Evolutionary conservation across 2,888 invertebrate genomes (phyloP), one percentile per base, ranked within the genome.

Genomic region (Rapana venosa): DNA sequence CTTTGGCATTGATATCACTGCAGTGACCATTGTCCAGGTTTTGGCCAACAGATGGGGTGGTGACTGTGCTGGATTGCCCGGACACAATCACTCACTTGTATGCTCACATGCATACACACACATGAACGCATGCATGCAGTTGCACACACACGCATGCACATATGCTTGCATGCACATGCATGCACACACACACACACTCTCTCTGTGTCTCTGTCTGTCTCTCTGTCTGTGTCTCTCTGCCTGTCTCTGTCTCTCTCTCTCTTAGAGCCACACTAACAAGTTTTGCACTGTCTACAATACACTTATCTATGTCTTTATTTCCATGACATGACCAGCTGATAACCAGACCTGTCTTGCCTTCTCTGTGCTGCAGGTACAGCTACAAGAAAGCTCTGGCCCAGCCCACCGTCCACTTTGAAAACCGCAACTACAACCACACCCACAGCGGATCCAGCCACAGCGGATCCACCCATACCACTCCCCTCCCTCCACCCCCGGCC

Each of bases 301-400:
- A 47, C 2, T 5, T 5, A 47, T 5, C 47, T 47, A 47, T 47
- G 47, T 47, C 47, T 47, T 47, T 8, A 47, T 47, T 5, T 47
- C 47, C 2, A 47, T 47, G 47, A 47, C 2, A 47, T 47, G 4
- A 47, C 20, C 20, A 66, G 20, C 26, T 2, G 13, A 13, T 66
- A 26, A 66, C 26, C 20, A 66, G 1, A 66, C 66, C 66, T 20
- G 22, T 47, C 77, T 32, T 2, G 1, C 32, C 20, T 79, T 79
- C 4, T 79, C 26, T 26, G 22, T 36, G 56, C 92, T 92, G 87
- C 92, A 93, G 93, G 87, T 91, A 92, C 87, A 86, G 87, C 81
- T 92, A 92, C 77, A 93, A 92, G 85, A 91, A 90, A 6, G 56
- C 88, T 6, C 30, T 35, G 13, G 87, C 90, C 47, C 81, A 91